Evolutionary conservation across 1,140 invertebrate genomes (phyloP), one percentile per base, ranked within the genome.

Genomic region (Mya arenaria): DNA sequence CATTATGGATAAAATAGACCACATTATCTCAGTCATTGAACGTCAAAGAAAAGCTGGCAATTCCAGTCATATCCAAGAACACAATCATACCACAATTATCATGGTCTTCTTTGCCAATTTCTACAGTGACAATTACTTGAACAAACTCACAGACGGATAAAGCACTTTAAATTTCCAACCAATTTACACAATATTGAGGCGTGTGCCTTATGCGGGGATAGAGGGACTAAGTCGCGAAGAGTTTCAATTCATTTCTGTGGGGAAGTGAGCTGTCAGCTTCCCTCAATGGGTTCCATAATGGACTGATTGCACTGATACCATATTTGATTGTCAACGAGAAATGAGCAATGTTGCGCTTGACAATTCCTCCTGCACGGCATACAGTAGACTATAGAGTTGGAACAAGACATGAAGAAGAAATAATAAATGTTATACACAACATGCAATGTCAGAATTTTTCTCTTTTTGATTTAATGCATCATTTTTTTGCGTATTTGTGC

Each of bases 251-350:
- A 75, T 75, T 75, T 75, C 72, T 44, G 39, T 44, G 39, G 30
- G 52, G 62, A 34, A 36, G 72, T 2, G n/a, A 62, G 72, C 72
- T 75, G 72, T 75, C 72, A 75, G 72, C 0, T 37, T 34, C 44
- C 44, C 62, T 34, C 60, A 75, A 60, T 52, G 72, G 72, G 37
- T 75, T 75, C 58, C 72, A 75, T 75, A 75, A 75, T 75, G 32
- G 72, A 75, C 56, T 62, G 72, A 75, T 75, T 75, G 72, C 56
- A 32, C 4, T 75, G 72, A 75, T 75, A 75, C 44, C 72, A 62
- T 62, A 75, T 75, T 75, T 75, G 56, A 75, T 75, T 75, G 72
- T 75, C 72, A 75, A 75, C 72, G 39, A 75, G 72, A 63, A 75
- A 75, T 75, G 72, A 75, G 62, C 72, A 75, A 75, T 75, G 23